Conservation (phyloP, 2,888 invertebrate species). For the Diadegma fenestrale region DNA sequence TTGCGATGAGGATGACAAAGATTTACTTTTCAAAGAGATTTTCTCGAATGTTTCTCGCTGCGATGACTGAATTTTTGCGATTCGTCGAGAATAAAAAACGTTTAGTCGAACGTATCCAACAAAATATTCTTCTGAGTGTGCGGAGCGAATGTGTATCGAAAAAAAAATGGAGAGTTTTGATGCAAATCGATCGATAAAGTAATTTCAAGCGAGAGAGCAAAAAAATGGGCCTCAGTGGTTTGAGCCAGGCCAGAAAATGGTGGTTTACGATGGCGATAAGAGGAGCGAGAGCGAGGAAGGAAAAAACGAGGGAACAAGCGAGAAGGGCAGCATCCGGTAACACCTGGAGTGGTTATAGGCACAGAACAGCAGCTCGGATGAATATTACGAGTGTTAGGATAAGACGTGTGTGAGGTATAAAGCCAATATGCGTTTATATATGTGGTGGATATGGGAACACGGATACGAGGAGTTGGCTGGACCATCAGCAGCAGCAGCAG, state of each 20-base stretch:
- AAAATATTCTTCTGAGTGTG: too few species aligned
- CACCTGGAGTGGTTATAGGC: conserved; percentile 60
- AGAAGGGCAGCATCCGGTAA: conserved; percentile 61
- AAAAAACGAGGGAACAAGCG: background rate
- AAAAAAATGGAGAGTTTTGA: conserved; percentile 19
- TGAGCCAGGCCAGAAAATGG: conserved; percentile 16
- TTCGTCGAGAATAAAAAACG: too few species aligned
- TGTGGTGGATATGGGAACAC: conserved; percentile 2
- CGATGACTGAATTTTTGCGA: too few species aligned
- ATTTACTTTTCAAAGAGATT: too few species aligned
- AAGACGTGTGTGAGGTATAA: conserved; percentile 54
- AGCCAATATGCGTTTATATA: conserved; percentile 48
- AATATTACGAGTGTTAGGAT: conserved; percentile 64
- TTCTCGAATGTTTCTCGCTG: too few species aligned
- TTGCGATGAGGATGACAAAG: too few species aligned
- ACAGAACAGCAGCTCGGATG: conserved; percentile 52
- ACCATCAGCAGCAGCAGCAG: conserved; percentile 30
- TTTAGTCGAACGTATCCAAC: too few species aligned
- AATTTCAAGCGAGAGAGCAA: conserved; percentile 49
- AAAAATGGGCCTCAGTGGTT: background rate
- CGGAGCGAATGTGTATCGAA: too few species aligned
- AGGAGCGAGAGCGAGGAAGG: conserved; percentile 38
- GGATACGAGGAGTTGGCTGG: conserved; percentile 49
- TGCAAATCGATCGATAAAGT: conserved; percentile 44
- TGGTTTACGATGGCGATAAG: conserved; percentile 46